Conservation (phyloP, 2,113 vertebrate genomes). For the Fulica atra region DNA sequence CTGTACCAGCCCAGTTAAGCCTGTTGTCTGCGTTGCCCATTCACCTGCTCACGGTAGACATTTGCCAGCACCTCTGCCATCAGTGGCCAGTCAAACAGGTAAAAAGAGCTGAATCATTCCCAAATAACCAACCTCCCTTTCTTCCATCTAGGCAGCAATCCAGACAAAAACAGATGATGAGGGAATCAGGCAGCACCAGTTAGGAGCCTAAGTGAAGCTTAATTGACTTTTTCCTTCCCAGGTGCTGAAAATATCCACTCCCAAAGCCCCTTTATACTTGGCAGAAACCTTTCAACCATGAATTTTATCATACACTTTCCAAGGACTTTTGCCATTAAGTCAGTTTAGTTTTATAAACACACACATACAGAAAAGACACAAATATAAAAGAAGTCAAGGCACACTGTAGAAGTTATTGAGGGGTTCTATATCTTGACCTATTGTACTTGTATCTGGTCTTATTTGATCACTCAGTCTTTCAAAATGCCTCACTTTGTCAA, state of each 20-base stretch:
- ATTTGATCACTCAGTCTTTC: background rate
- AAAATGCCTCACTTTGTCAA: background rate
- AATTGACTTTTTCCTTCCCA: background rate
- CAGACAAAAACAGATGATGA: background rate
- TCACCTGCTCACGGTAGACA: rapidly evolving
- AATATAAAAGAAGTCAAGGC: background rate
- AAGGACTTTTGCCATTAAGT: background rate
- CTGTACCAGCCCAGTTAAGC: background rate
- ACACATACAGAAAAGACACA: background rate
- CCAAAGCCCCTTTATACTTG: background rate
- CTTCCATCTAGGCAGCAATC: background rate
- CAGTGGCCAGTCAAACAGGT: background rate
- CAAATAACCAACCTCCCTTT: background rate
- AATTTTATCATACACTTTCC: background rate
- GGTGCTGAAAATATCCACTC: background rate
- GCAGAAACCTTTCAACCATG: background rate
- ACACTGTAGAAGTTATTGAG: background rate
- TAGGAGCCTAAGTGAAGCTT: background rate
- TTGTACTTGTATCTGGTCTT: background rate
- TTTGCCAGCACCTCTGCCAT: background rate
- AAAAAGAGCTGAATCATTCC: background rate
- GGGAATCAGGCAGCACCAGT: rapidly evolving
- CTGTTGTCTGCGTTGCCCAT: background rate
- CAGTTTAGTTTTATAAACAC: background rate
- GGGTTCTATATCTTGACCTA: background rate